phyloP scores from a whole-genome alignment of 1,140 invertebrate genomes.

The Schlechtendalia chinensis region DNA sequence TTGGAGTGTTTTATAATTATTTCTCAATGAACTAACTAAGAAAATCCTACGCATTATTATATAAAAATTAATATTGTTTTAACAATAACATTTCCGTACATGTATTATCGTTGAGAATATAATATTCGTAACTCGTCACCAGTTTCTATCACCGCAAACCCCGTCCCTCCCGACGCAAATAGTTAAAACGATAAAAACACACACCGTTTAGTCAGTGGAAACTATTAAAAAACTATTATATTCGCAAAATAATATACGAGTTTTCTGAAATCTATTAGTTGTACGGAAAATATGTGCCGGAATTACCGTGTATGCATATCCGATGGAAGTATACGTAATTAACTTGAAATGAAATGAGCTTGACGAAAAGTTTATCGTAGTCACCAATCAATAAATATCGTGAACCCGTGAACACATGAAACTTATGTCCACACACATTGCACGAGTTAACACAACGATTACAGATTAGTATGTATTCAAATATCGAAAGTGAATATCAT shows the following conservation, averaged over 20 bases:
- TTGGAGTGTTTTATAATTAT: not conserved
- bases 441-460: not conserved
- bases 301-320: too few species aligned
- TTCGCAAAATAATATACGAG: not conserved
- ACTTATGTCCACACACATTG: too few species aligned
- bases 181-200: not conserved
- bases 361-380: not conserved
- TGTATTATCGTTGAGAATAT: conserved; percentile 22
- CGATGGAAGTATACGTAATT: too few species aligned
- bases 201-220: not conserved
- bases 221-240: conserved; percentile 12
- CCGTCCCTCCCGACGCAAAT: conserved; percentile 20
- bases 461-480: not conserved
- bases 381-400: too few species aligned
- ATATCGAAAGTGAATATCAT: not conserved
- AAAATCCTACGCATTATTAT: not conserved
- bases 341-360: too few species aligned
- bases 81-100: conserved; percentile 25
- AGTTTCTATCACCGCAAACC: not conserved
- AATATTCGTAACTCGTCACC: conserved; percentile 6
- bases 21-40: not conserved
- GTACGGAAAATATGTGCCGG: too few species aligned
- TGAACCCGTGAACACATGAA: too few species aligned
- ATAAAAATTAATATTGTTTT: conserved; percentile 9
- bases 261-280: not conserved